phyloP scores from a whole-genome alignment of 2,888 invertebrate species.

The Hoplodrina blanda region DNA sequence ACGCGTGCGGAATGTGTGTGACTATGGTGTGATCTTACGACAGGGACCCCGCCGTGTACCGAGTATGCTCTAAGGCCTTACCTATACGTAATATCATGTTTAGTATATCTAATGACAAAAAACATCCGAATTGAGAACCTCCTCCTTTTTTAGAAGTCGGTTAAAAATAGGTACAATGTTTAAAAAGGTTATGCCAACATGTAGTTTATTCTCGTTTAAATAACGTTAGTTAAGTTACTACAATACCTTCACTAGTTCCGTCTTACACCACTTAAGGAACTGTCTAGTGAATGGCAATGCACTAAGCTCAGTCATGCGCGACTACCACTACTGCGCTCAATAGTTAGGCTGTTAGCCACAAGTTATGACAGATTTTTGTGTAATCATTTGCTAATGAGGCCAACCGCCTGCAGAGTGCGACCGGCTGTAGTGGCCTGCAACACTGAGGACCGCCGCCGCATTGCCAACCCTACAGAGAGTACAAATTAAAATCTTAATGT shows the following conservation, averaged over 20 bases:
- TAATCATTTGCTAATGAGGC: neutral
- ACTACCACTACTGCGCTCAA: constrained; percentile 6
- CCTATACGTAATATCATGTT: neutral
- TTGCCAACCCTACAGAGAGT: neutral
- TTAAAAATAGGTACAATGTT: neutral
- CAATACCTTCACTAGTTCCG: neutral
- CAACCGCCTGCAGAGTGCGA: neutral
- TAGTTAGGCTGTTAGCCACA: neutral
- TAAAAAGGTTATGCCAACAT: neutral
- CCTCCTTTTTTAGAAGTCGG: too few species aligned
- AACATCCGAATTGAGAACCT: too few species aligned
- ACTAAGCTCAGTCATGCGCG: constrained; percentile 16
- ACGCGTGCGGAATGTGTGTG: constrained; percentile 2
- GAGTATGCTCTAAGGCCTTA: neutral
- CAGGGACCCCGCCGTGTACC: constrained; percentile 18
- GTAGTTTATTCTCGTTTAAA: neutral
- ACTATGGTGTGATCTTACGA: constrained; percentile 25
- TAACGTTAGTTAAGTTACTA: neutral
- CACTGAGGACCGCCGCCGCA: neutral
- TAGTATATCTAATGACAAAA: neutral
- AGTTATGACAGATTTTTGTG: neutral
- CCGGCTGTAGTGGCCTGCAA: neutral
- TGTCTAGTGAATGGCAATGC: constrained; percentile 4
- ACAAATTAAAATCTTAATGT: neutral
- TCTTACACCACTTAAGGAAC: constrained; percentile 6